A percentile compares a stretch with the other conserved stretches of the same genome.
These are phyloP conservation scores for Synanthedon tipuliformis DNA, from an alignment of 2,888 invertebrate genomes.

Conservation along the genomic window DNA sequence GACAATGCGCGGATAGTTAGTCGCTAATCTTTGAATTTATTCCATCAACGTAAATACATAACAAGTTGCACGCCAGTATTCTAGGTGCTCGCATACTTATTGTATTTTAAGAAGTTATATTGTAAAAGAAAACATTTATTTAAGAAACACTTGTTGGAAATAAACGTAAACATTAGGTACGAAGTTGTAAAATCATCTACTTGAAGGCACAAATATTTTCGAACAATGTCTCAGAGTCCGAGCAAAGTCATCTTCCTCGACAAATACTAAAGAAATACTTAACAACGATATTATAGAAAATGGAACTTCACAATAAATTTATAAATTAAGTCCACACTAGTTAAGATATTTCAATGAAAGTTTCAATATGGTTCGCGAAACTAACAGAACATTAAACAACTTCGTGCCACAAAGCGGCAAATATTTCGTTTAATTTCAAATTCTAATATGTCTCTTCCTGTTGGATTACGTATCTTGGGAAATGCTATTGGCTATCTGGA, in stretches of 20 bases:
- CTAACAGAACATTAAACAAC: no score
- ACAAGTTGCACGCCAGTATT: no score
- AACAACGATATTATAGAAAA: slow-evolving; percentile 19
- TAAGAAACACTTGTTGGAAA: no score
- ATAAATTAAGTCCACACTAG: background rate
- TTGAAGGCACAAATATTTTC: slow-evolving; percentile 47
- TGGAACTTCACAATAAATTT: background rate
- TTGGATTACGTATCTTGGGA: background rate
- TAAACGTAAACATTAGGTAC: slow-evolving; percentile 3
- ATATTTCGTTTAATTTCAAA: no score
- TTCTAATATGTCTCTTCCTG: background rate
- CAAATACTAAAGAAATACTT: slow-evolving; percentile 54
- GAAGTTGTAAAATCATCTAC: slow-evolving; percentile 23
- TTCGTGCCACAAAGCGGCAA: no score
- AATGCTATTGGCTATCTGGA: slow-evolving; percentile 63
- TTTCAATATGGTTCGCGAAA: no score
- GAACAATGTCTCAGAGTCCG: slow-evolving; percentile 49
- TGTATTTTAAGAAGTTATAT: no score
- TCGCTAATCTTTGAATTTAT: no score
- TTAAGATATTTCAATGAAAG: background rate
- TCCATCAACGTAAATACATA: no score
- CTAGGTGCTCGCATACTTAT: no score
- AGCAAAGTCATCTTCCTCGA: slow-evolving; percentile 57
- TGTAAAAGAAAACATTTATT: no score
- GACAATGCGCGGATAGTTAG: no score